Evolutionary conservation across 2,113 vertebrate species (phyloP).

Genomic region (Pleuronectes platessa): DNA sequence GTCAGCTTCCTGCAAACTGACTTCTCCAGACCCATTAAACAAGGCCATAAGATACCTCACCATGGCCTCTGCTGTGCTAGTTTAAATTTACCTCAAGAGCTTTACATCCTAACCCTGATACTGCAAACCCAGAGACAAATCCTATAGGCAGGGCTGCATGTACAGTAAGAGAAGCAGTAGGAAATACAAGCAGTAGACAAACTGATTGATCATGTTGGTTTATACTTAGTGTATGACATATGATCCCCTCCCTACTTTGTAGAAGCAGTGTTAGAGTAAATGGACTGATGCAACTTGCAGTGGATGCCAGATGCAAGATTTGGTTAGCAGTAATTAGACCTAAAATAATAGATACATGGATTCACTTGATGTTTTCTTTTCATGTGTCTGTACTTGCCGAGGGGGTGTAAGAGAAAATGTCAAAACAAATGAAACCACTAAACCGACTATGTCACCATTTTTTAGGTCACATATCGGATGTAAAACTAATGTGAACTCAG

Average conservation of each 20-base stretch:
- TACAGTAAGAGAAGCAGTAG: neutral
- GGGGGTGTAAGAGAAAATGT: no score
- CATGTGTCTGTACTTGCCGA: neutral
- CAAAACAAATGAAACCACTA: neutral
- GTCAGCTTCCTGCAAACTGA: conserved; percentile 70
- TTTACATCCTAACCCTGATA: conserved; percentile 20
- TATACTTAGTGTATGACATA: neutral
- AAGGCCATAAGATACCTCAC: conserved; percentile 74
- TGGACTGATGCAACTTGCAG: conserved; percentile 14
- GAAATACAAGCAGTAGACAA: conserved; percentile 4
- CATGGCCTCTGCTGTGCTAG: conserved; percentile 50
- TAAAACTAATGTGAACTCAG: neutral
- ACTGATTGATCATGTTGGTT: neutral
- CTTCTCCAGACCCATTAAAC: conserved; percentile 80
- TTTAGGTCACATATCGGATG: no score
- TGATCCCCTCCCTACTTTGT: neutral
- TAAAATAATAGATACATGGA: neutral
- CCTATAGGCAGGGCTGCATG: neutral
- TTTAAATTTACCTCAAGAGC: conserved; percentile 57
- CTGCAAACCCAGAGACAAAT: neutral
- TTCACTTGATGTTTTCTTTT: neutral
- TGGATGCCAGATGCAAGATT: neutral
- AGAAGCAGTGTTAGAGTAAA: conserved; percentile 3
- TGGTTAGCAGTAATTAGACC: neutral
- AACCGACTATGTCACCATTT: no score